Conservation (phyloP, 23 tunicate genomes). For the Ciona savignyi region DNA sequence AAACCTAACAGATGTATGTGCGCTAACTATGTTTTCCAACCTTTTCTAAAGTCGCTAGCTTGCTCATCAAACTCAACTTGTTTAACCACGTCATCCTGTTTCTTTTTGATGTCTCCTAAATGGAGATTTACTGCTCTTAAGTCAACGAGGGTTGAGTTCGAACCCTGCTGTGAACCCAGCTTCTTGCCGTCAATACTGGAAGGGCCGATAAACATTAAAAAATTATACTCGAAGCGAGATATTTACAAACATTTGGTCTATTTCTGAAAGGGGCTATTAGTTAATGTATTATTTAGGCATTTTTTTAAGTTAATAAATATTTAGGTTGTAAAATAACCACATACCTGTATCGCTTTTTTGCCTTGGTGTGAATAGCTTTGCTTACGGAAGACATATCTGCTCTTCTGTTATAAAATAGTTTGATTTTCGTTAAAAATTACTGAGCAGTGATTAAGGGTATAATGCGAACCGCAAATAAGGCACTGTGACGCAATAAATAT, state of each 20-base stretch:
- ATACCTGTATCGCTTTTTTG: conserved; percentile 9
- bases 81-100: conserved; percentile 36
- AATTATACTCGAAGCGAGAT: too few relatives aligned
- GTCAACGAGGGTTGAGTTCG: conserved; percentile 35
- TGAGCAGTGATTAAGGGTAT: too few relatives aligned
- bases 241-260: too few relatives aligned
- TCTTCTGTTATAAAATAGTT: too few relatives aligned
- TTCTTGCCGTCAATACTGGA: conserved; percentile 34
- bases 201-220: not conserved
- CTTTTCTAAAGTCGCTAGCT: conserved; percentile 59
- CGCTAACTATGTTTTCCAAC: conserved; percentile 16
- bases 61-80: conserved; percentile 21
- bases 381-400: not conserved
- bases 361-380: not conserved
- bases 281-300: too few relatives aligned
- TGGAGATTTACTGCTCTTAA: conserved; percentile 64
- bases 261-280: too few relatives aligned
- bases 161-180: conserved; percentile 12
- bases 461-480: too few relatives aligned
- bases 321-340: too few relatives aligned
- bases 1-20: not conserved
- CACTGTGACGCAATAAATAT: too few relatives aligned
- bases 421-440: too few relatives aligned
- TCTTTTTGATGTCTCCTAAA: conserved; percentile 56
- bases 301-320: too few relatives aligned